These are phyloP conservation scores for Pygocentrus nattereri DNA, from an alignment of 2,797 vertebrate genomes.

Conservation along the genomic window DNA sequence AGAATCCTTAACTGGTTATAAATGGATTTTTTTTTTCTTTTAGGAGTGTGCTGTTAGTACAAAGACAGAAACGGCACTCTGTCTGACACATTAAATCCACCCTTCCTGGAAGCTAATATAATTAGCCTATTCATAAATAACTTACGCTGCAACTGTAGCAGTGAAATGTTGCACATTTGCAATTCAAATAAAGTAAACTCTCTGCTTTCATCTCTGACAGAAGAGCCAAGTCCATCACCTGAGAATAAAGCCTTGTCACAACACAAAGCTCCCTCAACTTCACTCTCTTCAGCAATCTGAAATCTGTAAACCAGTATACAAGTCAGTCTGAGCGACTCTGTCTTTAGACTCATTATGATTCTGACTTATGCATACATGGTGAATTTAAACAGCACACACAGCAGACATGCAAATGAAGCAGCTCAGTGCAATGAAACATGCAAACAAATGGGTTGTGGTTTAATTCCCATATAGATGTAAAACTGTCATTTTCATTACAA, in stretches of 20 bases:
- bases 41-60: background rate
- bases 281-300: background rate
- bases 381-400: background rate
- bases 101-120: background rate
- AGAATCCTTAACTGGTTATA: background rate
- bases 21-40: background rate
- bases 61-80: background rate
- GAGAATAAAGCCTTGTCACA: slow-evolving; percentile 54
- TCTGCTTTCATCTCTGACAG: slow-evolving; percentile 43
- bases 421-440: background rate
- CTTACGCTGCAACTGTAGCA: slow-evolving; percentile 25
- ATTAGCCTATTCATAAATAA: slow-evolving; percentile 45
- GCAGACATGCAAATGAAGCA: background rate
- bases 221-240: slow-evolving; percentile 42
- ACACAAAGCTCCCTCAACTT: background rate
- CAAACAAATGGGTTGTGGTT: background rate
- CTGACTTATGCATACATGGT: background rate
- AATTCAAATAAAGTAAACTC: slow-evolving; percentile 44
- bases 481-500: background rate
- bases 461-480: background rate
- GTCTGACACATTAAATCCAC: background rate
- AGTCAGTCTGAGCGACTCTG: background rate
- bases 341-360: background rate
- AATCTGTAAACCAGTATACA: background rate
- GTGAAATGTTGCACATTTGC: slow-evolving; percentile 33